Evolutionary conservation across 2,113 vertebrate genomes (phyloP), one percentile per base, ranked within the genome.

Genomic region (Gadus chalcogrammus): DNA sequence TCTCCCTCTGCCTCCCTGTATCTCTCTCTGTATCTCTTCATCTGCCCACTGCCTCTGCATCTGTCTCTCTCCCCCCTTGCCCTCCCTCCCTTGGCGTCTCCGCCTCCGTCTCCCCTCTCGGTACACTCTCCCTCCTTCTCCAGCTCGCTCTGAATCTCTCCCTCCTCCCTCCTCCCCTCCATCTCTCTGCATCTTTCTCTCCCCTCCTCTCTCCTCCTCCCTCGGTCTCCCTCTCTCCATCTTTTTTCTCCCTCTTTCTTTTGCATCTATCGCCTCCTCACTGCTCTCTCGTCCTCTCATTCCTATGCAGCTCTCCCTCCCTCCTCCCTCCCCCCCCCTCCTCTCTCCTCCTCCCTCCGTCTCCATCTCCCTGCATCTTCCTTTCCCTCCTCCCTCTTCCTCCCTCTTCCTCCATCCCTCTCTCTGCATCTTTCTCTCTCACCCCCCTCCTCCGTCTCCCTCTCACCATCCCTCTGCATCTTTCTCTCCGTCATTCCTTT

Each of bases 351-450:
- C 72, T 20, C 20, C 20, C 20, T 20, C 20, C 20, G 20, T 20
- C 72, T 79, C 71, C 68, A 77, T 67, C 69, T 84, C 78, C 20
- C 20, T 81, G 74, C 67, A 64, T 71, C 74, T 80, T 53, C 48
- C 68, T 83, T 80, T 71, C 83, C 64, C 69, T 72, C 69, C 69
- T 74, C 72, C 76, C 28, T 61, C 28, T 16, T 13, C 18, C 27
- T 60, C 27, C 20, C 16, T 79, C 64, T 68, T 55, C 73, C 77
- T 74, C 58, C 71, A 68, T 66, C 79, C 65, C 69, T 84, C 78
- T 80, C 75, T 65, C 66, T 71, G 72, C 79, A 42, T 48, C 66
- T 83, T 80, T 71, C 83, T 65, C 69, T 72, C 68, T 67, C 74
- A 71, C 73, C 67, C 28, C 20, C 15, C 22, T n/a, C n/a, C 24